Evolutionary conservation across 2,113 vertebrate genomes (phyloP), one percentile per base, ranked within the genome.

Genomic region (Tetrao urogallus): DNA sequence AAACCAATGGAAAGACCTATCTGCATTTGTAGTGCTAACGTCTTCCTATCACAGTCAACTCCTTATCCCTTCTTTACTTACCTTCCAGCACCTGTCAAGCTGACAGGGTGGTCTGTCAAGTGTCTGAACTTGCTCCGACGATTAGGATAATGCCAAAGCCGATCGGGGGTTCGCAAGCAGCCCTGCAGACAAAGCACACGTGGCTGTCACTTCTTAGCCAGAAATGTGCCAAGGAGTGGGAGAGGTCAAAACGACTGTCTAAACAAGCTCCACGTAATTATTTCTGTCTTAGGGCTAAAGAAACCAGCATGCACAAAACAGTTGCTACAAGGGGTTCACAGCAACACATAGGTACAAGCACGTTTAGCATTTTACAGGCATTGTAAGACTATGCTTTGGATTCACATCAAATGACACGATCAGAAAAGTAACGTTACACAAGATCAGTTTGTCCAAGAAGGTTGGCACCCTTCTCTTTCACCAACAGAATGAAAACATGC

Each of bases 21-120:
- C 40, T n/a, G 10, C 1, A 0, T 21, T 90, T 52, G 52, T 52
- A 90, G 30, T 75, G 65, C 71, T 43, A 34, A 36, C 0, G 0
- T 43, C 40, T n/a, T 89, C 20, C 56, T 57, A 40, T 12, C 1
- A 0, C 42, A 18, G 81, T 27, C 22, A 19, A n/a, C 50, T 65
- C 65, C 30, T 95, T 52, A 84, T 87, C 80, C 71, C 80, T 78
- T 60, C 78, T 81, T 74, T 82, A 60, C 89, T 96, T 96, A 98
- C 98, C 98, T 99, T 96, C 98, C 98, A 61, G 98, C 97, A 52
- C 98, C 98, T 1, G 92, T 98, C 94, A 99, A 54, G 45, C 98
- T 98, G 25, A 98, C 96, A 1, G 99, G 98, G 86, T 98, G 98
- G 73, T 98, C 98, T 82, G 98, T 97, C 92, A 99, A 94, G 90